A percentile compares a stretch with the other conserved stretches of the same genome.
These are phyloP conservation scores for Drosophila repleta DNA, from an alignment of 1,140 invertebrate genomes.

Conservation along the genomic window DNA sequence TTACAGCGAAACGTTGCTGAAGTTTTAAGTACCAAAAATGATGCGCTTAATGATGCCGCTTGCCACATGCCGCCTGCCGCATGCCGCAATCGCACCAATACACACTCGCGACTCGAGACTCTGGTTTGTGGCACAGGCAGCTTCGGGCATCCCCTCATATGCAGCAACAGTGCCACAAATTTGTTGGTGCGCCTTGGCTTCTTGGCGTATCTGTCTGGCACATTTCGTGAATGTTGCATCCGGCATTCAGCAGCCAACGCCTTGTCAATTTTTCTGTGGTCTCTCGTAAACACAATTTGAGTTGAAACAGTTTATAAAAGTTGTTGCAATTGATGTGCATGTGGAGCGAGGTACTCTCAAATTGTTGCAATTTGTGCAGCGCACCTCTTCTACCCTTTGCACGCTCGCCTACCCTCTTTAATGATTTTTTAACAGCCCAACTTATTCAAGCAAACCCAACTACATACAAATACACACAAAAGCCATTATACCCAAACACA, in stretches of 20 bases:
- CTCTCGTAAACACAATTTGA: conserved; percentile 77
- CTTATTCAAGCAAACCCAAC: neutral
- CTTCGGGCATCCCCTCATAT: conserved; percentile 10
- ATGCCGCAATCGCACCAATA: conserved; percentile 43
- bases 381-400: neutral
- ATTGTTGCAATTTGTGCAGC: conserved; percentile 39
- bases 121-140: neutral
- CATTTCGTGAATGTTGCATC: conserved; percentile 56
- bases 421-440: conserved; percentile 17
- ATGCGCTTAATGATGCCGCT: conserved; percentile 74
- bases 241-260: neutral
- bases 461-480: neutral
- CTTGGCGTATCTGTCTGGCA: conserved; percentile 82
- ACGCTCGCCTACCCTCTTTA: neutral
- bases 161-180: conserved; percentile 77
- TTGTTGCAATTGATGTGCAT: conserved; percentile 65
- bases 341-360: conserved; percentile 18
- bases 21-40: conserved; percentile 80
- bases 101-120: conserved; percentile 67
- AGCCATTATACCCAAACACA: neutral
- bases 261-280: conserved; percentile 55
- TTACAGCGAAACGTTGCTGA: conserved; percentile 44
- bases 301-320: conserved; percentile 73
- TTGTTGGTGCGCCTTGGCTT: conserved; percentile 61
- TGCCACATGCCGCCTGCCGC: conserved; percentile 22